Conservation (phyloP, 2,888 invertebrate genomes). For the Sepioteuthis lessoniana region DNA sequence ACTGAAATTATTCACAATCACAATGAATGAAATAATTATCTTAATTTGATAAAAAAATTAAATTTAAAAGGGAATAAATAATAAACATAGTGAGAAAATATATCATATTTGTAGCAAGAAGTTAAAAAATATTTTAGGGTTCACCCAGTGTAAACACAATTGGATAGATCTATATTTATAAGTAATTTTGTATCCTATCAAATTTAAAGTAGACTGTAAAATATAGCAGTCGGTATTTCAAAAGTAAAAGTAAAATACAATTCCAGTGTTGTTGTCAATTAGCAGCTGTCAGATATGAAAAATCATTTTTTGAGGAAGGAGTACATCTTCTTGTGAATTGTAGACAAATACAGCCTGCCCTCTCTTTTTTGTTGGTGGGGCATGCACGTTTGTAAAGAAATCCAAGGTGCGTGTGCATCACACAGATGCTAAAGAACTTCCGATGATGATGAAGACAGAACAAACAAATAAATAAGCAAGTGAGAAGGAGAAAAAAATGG, state of each 20-base stretch:
- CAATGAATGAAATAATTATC: not conserved
- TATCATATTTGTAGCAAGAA: not conserved
- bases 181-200: not conserved
- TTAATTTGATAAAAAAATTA: not conserved
- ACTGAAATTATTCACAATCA: not conserved
- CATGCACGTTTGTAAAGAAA: not conserved
- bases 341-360: not conserved
- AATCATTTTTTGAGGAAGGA: not conserved
- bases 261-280: not conserved
- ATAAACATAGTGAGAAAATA: not conserved
- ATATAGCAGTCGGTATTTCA: not conserved
- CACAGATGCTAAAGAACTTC: not conserved
- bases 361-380: not conserved
- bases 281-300: slow-evolving; percentile 12
- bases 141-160: not conserved
- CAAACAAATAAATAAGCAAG: not conserved
- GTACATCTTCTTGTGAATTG: not conserved
- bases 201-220: not conserved
- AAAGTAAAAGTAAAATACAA: not conserved
- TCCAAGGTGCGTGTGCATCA: not conserved
- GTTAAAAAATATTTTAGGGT: not conserved
- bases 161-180: not conserved
- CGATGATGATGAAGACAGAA: not conserved
- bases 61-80: not conserved
- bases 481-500: not conserved